Percentiles rank a stretch among this genome's conserved stretches.
phyloP scores from a whole-genome alignment of 2,888 invertebrate species.

The Petrolisthes cinctipes region DNA sequence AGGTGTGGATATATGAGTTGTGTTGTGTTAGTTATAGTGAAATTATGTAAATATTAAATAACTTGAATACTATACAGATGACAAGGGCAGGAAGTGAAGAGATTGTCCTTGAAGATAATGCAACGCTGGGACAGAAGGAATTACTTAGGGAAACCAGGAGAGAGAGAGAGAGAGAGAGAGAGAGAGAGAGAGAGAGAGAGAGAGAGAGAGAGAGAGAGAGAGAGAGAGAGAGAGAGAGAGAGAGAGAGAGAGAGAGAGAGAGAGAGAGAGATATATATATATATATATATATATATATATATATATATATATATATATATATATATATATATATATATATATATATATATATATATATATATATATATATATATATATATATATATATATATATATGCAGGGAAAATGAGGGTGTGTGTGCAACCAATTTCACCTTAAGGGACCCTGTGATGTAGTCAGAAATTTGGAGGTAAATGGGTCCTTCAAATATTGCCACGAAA shows the following conservation, averaged over 20 bases:
- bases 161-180: neutral
- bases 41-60: no score
- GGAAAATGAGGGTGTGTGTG: neutral
- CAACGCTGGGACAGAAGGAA: no score
- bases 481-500: no score
- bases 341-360: conserved; percentile 18
- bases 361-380: neutral
- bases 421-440: neutral
- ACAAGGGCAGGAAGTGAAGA: no score
- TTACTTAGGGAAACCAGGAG: neutral
- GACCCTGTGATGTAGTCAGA: no score
- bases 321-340: conserved; percentile 5
- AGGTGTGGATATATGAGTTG: no score
- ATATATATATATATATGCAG: neutral
- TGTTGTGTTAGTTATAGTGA: no score
- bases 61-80: no score
- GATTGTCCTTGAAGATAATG: no score
- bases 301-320: neutral
- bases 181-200: neutral
- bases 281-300: conserved; percentile 6
- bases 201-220: no score
- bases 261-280: no score
- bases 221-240: conserved; percentile 33
- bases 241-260: conserved; percentile 20
- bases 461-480: no score